Evolutionary conservation across 2,797 vertebrate species (phyloP).

Genomic region (Scarus forsteni): DNA sequence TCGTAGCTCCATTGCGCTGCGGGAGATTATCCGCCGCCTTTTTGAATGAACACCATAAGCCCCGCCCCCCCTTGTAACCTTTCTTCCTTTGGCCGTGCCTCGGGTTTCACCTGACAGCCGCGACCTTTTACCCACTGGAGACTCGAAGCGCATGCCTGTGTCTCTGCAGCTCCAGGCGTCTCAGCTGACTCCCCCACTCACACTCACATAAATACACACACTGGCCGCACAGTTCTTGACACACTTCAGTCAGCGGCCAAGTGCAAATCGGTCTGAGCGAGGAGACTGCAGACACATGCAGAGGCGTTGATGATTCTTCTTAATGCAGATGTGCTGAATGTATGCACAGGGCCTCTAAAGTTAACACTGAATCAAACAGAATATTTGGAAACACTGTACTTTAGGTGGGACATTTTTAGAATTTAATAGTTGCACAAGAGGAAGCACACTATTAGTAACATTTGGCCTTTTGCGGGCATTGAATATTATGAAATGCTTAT

Average conservation of each 20-base stretch:
- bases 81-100: slow-evolving; percentile 28
- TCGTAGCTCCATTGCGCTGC: slow-evolving; percentile 63
- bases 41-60: slow-evolving; percentile 43
- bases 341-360: too few relatives aligned
- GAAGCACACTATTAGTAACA: too few relatives aligned
- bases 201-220: slow-evolving; percentile 11
- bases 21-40: slow-evolving; percentile 62
- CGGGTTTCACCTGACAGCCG: slow-evolving; percentile 62
- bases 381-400: too few relatives aligned
- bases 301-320: slow-evolving; percentile 6
- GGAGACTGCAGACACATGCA: slow-evolving; percentile 21
- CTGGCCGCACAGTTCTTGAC: slow-evolving; percentile 44
- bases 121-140: slow-evolving; percentile 79
- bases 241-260: slow-evolving; percentile 58
- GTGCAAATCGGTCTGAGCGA: slow-evolving; percentile 40
- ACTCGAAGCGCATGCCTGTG: slow-evolving; percentile 45
- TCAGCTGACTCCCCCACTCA: slow-evolving; percentile 42
- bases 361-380: too few relatives aligned
- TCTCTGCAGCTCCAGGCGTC: slow-evolving; percentile 48
- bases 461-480: too few relatives aligned
- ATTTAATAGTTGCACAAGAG: too few relatives aligned
- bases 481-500: too few relatives aligned
- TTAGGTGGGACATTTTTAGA: too few relatives aligned
- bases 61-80: slow-evolving; percentile 32
- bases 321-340: too few relatives aligned